Conservation (phyloP, 1,140 invertebrate species). For the Maniola jurtina region DNA sequence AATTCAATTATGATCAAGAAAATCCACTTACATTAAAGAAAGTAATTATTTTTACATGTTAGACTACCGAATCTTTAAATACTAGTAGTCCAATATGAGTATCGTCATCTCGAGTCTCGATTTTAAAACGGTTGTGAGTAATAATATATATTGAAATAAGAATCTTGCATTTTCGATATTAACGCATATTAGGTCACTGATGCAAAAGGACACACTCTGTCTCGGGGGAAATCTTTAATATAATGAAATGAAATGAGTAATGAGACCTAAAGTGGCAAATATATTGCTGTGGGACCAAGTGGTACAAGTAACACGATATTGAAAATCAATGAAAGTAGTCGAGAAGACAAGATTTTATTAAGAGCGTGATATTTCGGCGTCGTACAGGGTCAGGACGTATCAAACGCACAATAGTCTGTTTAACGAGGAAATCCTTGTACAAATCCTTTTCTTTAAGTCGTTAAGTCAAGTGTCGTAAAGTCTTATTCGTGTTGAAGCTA, state of each 20-base stretch:
- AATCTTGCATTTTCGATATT: conserved; percentile 7
- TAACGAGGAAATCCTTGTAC: conserved; percentile 18
- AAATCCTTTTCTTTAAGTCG: conserved; percentile 8
- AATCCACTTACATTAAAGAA: no score
- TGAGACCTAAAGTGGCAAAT: conserved; percentile 68
- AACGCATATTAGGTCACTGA: conserved; percentile 15
- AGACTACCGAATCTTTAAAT: not conserved
- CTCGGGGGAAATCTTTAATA: conserved; percentile 59
- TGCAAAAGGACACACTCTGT: conserved; percentile 16
- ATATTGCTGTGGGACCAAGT: conserved; percentile 48
- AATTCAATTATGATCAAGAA: not conserved
- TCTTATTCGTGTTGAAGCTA: conserved; percentile 8
- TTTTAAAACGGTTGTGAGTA: not conserved
- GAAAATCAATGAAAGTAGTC: not conserved
- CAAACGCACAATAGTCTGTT: not conserved
- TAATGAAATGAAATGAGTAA: conserved; percentile 69
- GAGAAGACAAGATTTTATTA: no score
- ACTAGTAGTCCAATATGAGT: not conserved
- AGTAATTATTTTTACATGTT: not conserved
- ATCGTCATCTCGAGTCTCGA: not conserved
- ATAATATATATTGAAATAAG: conserved; percentile 6
- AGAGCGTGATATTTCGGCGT: no score
- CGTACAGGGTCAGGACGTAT: not conserved
- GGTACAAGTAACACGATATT: conserved; percentile 3
- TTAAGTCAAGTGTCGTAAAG: conserved; percentile 4